A percentile compares a stretch with the other conserved stretches of the same genome.
Conservation (phyloP, 2,113 vertebrate genomes). For the Aphelocoma coerulescens region DNA sequence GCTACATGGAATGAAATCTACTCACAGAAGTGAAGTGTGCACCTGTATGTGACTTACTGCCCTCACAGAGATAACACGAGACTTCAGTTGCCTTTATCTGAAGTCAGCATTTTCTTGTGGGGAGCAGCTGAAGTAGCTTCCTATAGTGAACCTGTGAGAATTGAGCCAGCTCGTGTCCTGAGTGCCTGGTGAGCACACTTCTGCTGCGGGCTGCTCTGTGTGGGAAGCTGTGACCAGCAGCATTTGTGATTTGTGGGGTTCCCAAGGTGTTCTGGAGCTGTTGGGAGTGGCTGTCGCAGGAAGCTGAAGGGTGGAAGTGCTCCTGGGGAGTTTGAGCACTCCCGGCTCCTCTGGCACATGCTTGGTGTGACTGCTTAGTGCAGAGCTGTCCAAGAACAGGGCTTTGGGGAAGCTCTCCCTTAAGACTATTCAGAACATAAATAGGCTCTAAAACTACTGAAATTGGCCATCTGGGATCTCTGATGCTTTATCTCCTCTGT, state of each 20-base stretch:
- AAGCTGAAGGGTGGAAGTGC: not conserved
- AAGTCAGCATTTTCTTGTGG: not conserved
- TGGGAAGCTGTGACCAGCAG: not conserved
- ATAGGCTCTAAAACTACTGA: not conserved
- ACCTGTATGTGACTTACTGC: conserved; percentile 28
- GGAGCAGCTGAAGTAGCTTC: not conserved
- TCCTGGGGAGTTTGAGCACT: not conserved
- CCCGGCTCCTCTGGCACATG: not conserved
- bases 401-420: not conserved
- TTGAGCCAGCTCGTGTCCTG: not conserved
- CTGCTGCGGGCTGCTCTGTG: not conserved
- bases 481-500: not conserved
- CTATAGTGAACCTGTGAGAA: not conserved
- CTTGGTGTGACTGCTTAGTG: not conserved
- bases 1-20: conserved; percentile 32
- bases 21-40: conserved; percentile 5
- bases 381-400: not conserved
- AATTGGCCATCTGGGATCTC: not conserved
- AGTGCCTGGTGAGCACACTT: not conserved
- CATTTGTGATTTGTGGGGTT: not conserved
- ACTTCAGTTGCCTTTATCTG: not conserved
- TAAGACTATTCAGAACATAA: not conserved
- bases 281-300: not conserved
- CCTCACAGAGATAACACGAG: not conserved
- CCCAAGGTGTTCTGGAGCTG: not conserved